Conservation (phyloP, 2,888 invertebrate genomes). For the Xanthostigma xanthostigma region DNA sequence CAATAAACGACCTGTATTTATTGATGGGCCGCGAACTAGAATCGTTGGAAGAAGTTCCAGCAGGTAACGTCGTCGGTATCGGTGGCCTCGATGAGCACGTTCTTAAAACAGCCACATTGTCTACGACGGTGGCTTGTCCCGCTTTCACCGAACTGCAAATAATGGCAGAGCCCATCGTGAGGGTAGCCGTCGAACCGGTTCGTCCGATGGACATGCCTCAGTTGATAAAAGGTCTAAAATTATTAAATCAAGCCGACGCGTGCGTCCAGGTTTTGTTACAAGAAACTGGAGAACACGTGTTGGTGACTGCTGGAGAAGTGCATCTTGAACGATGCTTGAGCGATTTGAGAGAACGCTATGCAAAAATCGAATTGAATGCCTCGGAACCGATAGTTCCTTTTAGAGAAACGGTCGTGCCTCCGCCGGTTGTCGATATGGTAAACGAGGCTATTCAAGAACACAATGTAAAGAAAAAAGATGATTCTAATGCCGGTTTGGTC, state of each 20-base stretch:
- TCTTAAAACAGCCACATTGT: slow-evolving; percentile 80
- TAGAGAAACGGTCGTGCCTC: slow-evolving; percentile 78
- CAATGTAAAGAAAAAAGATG: slow-evolving; percentile 28
- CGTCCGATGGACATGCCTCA: slow-evolving; percentile 64
- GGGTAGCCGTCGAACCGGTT: slow-evolving; percentile 84
- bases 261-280: slow-evolving; percentile 82
- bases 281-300: slow-evolving; percentile 88
- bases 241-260: slow-evolving; percentile 88
- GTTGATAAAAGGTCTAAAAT: slow-evolving; percentile 57
- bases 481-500: slow-evolving; percentile 34
- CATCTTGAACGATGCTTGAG: slow-evolving; percentile 91
- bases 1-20: slow-evolving; percentile 64
- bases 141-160: slow-evolving; percentile 71
- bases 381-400: slow-evolving; percentile 95
- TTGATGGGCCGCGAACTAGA: slow-evolving; percentile 89
- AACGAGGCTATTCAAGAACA: slow-evolving; percentile 38
- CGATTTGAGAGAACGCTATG: slow-evolving; percentile 71
- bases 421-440: slow-evolving; percentile 69
- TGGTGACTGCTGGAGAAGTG: slow-evolving; percentile 92
- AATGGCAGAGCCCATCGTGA: slow-evolving; percentile 72
- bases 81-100: slow-evolving; percentile 73
- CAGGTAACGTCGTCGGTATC: slow-evolving; percentile 85
- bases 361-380: slow-evolving; percentile 64
- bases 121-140: slow-evolving; percentile 65
- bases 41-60: slow-evolving; percentile 59